Evolutionary conservation across 2,797 vertebrate species (phyloP).

Genomic region (Cyclopterus lumpus): DNA sequence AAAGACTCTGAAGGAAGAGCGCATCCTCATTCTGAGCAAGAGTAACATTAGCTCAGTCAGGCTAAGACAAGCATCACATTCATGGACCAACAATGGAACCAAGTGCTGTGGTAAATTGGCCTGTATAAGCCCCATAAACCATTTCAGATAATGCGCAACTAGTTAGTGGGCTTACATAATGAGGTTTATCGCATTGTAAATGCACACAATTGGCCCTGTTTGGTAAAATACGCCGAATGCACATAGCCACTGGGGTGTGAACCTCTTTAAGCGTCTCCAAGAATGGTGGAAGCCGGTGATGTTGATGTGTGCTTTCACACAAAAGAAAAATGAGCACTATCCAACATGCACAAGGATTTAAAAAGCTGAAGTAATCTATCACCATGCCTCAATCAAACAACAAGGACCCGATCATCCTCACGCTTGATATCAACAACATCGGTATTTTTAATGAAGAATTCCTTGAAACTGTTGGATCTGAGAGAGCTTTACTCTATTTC

Average conservation of each 20-base stretch:
- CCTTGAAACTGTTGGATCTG: conserved; percentile 62
- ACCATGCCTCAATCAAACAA: conserved; percentile 68
- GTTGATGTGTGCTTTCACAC: conserved; percentile 42
- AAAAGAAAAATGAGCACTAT: conserved; percentile 41
- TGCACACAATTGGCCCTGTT: conserved; percentile 76
- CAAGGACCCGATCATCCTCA: conserved; percentile 51
- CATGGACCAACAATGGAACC: conserved; percentile 79
- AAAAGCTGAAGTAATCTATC: conserved; percentile 61
- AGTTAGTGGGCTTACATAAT: conserved; percentile 82
- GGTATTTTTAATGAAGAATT: conserved; percentile 74
- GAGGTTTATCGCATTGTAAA: conserved; percentile 82
- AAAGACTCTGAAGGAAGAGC: conserved; percentile 72
- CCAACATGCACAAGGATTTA: conserved; percentile 56
- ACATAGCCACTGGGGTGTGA: conserved; percentile 66
- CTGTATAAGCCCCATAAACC: conserved; percentile 80
- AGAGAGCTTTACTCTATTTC: conserved; percentile 67
- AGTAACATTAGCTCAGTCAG: conserved; percentile 82
- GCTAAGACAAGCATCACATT: conserved; percentile 83
- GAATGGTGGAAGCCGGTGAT: conserved; percentile 42
- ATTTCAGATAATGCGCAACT: conserved; percentile 80
- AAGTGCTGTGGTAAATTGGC: conserved; percentile 79
- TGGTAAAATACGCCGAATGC: conserved; percentile 71
- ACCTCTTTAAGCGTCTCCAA: conserved; percentile 54
- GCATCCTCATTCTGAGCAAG: conserved; percentile 74
- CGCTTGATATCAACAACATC: conserved; percentile 59